A percentile compares a stretch with the other conserved stretches of the same genome.
These are phyloP conservation scores for Cybosia mesomella DNA, from an alignment of 2,888 invertebrate genomes.

Conservation along the genomic window DNA sequence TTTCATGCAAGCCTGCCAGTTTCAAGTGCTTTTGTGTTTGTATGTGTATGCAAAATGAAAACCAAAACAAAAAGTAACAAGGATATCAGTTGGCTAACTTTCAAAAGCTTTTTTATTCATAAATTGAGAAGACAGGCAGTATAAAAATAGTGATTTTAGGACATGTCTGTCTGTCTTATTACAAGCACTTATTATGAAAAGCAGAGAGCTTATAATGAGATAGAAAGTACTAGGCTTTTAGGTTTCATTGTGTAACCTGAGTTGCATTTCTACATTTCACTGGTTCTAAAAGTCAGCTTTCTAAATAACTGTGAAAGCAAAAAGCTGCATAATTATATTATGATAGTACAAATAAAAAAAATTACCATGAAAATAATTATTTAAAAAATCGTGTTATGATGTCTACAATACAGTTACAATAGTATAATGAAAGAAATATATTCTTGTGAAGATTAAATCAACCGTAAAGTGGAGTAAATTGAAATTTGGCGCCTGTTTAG, in stretches of 20 bases:
- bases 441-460: conserved; percentile 2
- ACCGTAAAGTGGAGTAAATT: conserved; percentile 32
- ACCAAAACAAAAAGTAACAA: neutral
- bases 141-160: neutral
- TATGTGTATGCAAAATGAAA: neutral
- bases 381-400: neutral
- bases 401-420: conserved; percentile 16
- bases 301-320: too few relatives aligned
- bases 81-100: neutral
- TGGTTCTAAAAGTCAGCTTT: neutral
- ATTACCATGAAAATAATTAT: neutral
- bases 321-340: neutral
- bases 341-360: neutral
- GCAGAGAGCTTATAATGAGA: too few relatives aligned
- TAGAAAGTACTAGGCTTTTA: neutral
- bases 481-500: conserved; percentile 71
- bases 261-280: neutral
- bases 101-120: neutral
- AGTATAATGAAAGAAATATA: neutral
- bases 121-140: neutral
- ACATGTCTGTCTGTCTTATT: conserved; percentile 6
- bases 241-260: neutral
- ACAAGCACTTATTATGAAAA: conserved; percentile 27
- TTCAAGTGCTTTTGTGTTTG: neutral
- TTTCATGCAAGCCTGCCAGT: neutral